Percentiles rank a stretch among this genome's conserved stretches.
Evolutionary conservation across 2,888 invertebrate genomes (phyloP).

Genomic region (Helleia helle): DNA sequence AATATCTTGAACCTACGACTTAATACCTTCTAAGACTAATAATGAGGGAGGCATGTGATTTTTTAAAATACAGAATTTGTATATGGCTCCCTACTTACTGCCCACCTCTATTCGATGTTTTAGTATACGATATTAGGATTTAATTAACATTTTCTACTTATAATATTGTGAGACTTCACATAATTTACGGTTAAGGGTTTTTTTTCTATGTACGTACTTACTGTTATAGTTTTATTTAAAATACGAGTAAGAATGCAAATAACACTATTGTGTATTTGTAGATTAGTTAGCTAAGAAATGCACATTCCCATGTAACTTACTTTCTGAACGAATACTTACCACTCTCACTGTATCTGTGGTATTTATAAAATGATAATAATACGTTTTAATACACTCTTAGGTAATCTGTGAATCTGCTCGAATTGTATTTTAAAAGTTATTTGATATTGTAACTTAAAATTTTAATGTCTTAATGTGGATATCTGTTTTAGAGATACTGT

Average conservation of each 20-base stretch:
- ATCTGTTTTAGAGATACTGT: neutral
- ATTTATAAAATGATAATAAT: neutral
- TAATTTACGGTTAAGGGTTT: slow-evolving; percentile 19
- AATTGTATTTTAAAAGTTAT: slow-evolving; percentile 3
- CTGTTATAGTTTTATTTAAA: slow-evolving; percentile 11
- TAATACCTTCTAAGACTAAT: slow-evolving; percentile 3
- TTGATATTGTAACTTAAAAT: neutral
- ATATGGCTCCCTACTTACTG: slow-evolving; percentile 10
- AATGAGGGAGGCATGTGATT: slow-evolving; percentile 1
- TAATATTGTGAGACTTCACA: slow-evolving; percentile 19
- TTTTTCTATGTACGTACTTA: slow-evolving; percentile 14
- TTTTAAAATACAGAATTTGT: slow-evolving; percentile 2
- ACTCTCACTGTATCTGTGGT: neutral
- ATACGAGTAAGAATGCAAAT: slow-evolving; percentile 10
- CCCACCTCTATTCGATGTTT: slow-evolving; percentile 26
- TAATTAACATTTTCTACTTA: slow-evolving; percentile 19
- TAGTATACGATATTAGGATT: slow-evolving; percentile 28
- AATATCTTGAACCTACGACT: neutral
- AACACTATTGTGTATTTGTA: slow-evolving; percentile 13
- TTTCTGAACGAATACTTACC: slow-evolving; percentile 1
- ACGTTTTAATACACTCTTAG: neutral
- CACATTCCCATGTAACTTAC: slow-evolving; percentile 10
- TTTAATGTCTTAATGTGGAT: neutral
- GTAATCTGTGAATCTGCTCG: neutral
- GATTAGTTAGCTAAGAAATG: slow-evolving; percentile 9